phyloP scores from a whole-genome alignment of 2,888 invertebrate genomes.

The Idaea aversata region DNA sequence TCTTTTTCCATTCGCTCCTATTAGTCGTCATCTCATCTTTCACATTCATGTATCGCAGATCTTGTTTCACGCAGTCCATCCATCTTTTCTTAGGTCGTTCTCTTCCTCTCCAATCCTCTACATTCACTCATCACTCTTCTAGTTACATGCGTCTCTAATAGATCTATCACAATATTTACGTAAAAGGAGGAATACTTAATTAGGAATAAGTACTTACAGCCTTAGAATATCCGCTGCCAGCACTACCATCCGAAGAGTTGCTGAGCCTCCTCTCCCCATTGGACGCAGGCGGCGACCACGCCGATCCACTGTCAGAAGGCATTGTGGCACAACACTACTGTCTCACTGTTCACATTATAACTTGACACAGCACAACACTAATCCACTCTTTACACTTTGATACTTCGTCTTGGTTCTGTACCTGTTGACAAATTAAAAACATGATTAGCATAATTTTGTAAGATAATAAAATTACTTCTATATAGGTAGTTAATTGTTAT shows the following conservation, averaged over 20 bases:
- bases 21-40: no score
- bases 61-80: no score
- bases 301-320: constrained; percentile 75
- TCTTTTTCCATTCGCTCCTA: no score
- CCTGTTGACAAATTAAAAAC: background rate
- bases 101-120: no score
- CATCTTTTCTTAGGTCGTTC: no score
- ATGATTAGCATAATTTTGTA: background rate
- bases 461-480: background rate
- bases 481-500: background rate
- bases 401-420: constrained; percentile 60
- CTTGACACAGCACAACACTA: constrained; percentile 59
- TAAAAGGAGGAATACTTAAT: background rate
- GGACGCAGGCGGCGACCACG: constrained; percentile 74
- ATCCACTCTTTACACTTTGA: constrained; percentile 50
- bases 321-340: constrained; percentile 59
- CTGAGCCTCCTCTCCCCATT: constrained; percentile 74
- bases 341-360: constrained; percentile 74
- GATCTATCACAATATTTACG: no score
- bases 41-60: no score
- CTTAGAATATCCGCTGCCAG: constrained; percentile 75
- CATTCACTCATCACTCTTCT: no score
- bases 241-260: constrained; percentile 77
- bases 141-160: no score
- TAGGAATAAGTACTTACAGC: constrained; percentile 57